A percentile compares a stretch with the other conserved stretches of the same genome.
Conservation (phyloP, 2,888 invertebrate species). For the Sphaeridia pumilis region DNA sequence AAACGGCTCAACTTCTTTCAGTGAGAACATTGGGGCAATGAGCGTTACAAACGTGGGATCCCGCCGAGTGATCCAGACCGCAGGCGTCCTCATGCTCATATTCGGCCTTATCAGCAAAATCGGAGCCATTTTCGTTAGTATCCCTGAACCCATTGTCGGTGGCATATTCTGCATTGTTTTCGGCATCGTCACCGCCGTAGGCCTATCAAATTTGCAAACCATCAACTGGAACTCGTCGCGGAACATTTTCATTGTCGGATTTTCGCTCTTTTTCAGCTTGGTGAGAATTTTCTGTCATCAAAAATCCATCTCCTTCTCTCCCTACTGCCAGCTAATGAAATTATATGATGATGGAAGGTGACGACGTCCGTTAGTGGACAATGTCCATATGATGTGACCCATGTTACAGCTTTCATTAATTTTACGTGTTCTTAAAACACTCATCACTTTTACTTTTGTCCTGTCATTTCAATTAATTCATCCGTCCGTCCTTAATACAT, state of each 20-base stretch:
- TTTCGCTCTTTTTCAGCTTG: constrained; percentile 75
- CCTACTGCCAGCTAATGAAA: no score
- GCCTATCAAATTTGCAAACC: constrained; percentile 62
- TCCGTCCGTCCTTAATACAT: no score
- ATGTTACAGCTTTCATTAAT: no score
- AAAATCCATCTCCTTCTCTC: no score
- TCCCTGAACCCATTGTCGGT: constrained; percentile 36
- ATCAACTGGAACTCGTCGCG: constrained; percentile 70
- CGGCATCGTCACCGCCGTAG: constrained; percentile 35
- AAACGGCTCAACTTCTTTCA: constrained; percentile 45
- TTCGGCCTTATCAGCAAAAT: constrained; percentile 37
- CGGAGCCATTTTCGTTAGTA: constrained; percentile 35
- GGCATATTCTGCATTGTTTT: constrained; percentile 36
- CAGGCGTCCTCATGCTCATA: constrained; percentile 37
- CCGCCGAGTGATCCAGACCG: constrained; percentile 37
- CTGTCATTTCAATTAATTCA: no score
- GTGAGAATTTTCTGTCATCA: no score
- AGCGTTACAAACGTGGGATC: constrained; percentile 45
- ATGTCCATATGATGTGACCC: no score
- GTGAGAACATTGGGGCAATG: constrained; percentile 46
- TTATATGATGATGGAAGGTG: no score
- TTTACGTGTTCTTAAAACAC: no score
- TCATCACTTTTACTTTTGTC: no score
- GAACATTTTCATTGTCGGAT: constrained; percentile 77
- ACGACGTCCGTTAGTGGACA: no score